Percentiles rank a stretch among this genome's conserved stretches.
Evolutionary conservation across 2,113 vertebrate genomes (phyloP).

Genomic region (Peromyscus maniculatus): DNA sequence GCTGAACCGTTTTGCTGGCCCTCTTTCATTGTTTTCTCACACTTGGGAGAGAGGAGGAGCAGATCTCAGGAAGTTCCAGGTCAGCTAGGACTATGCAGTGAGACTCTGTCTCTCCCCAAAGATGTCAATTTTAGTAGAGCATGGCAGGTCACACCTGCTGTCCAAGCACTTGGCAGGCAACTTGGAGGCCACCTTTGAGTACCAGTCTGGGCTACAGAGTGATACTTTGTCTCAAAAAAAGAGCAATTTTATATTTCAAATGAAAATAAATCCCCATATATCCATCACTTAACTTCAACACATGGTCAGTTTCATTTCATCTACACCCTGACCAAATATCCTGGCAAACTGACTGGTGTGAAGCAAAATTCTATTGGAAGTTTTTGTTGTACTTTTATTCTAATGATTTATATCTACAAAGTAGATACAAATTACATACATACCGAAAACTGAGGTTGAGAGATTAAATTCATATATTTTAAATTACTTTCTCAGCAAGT

Average conservation of each 20-base stretch:
- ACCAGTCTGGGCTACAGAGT: neutral
- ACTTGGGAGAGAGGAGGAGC: too few species aligned
- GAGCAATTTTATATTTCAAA: slow-evolving; percentile 51
- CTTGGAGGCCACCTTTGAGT: neutral
- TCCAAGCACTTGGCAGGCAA: neutral
- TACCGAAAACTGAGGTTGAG: neutral
- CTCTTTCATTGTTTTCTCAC: neutral
- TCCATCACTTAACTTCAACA: neutral
- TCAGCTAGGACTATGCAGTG: neutral
- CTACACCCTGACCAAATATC: neutral
- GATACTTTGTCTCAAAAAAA: neutral
- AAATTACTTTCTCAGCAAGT: slow-evolving; percentile 45
- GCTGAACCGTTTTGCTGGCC: neutral
- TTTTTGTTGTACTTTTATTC: slow-evolving; percentile 53
- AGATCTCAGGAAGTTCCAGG: neutral
- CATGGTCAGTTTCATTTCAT: neutral
- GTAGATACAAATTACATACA: slow-evolving; percentile 25
- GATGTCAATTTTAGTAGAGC: neutral
- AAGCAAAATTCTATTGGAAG: slow-evolving; percentile 31
- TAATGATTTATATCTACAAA: slow-evolving; percentile 52
- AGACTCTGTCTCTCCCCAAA: neutral
- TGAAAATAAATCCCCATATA: slow-evolving; percentile 9
- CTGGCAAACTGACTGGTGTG: neutral
- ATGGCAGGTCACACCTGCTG: neutral
- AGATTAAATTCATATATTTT: slow-evolving; percentile 29